Conservation (phyloP, 2,888 invertebrate genomes). For the Himalopsyche anomala region DNA sequence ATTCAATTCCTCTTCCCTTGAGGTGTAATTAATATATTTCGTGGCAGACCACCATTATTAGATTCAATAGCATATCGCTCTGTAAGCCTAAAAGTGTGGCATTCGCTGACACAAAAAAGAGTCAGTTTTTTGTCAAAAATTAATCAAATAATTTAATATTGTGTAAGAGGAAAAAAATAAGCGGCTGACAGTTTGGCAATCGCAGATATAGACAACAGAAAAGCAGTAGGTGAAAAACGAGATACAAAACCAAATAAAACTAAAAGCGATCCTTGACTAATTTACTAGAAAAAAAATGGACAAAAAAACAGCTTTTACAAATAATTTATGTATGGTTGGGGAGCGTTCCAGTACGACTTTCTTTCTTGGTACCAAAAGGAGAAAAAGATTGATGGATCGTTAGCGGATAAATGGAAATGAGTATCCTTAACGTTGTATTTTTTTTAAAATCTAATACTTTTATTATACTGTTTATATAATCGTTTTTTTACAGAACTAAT, state of each 20-base stretch:
- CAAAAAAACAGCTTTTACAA: slow-evolving; percentile 20
- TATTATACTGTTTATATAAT: too few species aligned
- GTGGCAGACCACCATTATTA: too few species aligned
- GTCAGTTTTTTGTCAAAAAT: too few species aligned
- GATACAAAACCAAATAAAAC: slow-evolving; percentile 41
- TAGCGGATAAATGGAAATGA: slow-evolving; percentile 5
- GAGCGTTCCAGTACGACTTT: neutral
- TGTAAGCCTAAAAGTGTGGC: too few species aligned
- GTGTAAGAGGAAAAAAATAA: too few species aligned
- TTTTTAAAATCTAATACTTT: neutral
- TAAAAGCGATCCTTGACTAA: slow-evolving; percentile 35
- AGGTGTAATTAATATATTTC: too few species aligned
- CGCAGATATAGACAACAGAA: neutral
- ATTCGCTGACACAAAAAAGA: too few species aligned
- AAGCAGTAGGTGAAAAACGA: slow-evolving; percentile 1
- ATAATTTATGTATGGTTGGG: slow-evolving; percentile 29
- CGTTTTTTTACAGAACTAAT: too few species aligned
- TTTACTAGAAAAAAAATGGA: slow-evolving; percentile 4
- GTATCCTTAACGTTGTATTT: neutral
- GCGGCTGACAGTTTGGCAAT: neutral
- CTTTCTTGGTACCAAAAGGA: neutral
- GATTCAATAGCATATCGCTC: too few species aligned
- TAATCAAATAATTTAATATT: too few species aligned
- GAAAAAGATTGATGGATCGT: neutral
- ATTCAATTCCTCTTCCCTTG: too few species aligned